Base-by-base conservation (phyloP, 2,888 invertebrate species). In the Gari tellinella region DNA sequence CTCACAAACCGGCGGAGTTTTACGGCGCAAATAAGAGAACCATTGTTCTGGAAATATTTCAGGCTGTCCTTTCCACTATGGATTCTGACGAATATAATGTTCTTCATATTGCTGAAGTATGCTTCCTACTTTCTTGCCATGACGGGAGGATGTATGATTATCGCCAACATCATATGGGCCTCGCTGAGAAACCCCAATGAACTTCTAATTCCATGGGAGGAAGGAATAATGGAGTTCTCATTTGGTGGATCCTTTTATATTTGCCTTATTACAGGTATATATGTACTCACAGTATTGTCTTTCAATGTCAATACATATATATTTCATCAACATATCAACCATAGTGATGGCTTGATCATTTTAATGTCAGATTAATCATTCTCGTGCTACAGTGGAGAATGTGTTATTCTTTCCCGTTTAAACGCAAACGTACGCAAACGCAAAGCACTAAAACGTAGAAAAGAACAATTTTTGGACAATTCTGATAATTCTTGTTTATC, bases 31-130 rank as follows among this genome's bases (percentile, higher is more conserved):
- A 43, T 8, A 17, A 14, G 43, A 43, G 12, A 8, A 43, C n/a
- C 4, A 19, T 43, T 5, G 4, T 4, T 43, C 7, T 43, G 4
- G 43, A n/a, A n/a, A 45, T 17, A 15, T 64, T 63, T 43, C 63
- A 93, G 93, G 93, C 85, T 93, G 46, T 94, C 94, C 1, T 93
- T 94, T 70, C 93, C 93, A 3, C 90, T 93, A 48, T 94, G 94
- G 94, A 72, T 94, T 14, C 82, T 94, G 43, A 90, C 94, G 0
- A 93, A 93, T 78, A 92, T 94, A 61, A 88, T 94, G 51, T 93
- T 94, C 81, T 92, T 92, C 80, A 93, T 93, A 64, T 93, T 94
- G 38, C 92, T 94, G 17, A 90, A 92, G 7, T 94, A 94, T 72
- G 94, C 93, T 0, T 93, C 93, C 3, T 92, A 93, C 75, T 93